Conservation (phyloP, 2,888 invertebrate genomes). For the Drosophila sordidapex region DNA sequence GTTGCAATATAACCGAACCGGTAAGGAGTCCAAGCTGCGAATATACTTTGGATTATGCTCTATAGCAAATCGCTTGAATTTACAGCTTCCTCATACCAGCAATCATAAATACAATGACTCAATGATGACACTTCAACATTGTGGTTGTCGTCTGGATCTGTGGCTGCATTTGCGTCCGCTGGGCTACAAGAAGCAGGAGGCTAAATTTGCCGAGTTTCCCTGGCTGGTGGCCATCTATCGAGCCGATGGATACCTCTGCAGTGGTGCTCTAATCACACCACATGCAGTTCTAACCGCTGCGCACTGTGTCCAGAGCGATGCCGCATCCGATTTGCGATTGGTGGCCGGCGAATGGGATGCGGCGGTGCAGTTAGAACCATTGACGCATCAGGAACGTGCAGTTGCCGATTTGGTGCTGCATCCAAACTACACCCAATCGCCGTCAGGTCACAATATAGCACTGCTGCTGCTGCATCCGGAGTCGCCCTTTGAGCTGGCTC, state of each 20-base stretch:
- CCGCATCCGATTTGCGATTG: constrained; percentile 25
- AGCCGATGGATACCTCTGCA: constrained; percentile 49
- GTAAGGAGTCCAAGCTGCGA: constrained; percentile 10
- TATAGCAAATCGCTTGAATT: background rate
- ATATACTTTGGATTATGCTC: background rate
- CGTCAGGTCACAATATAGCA: constrained; percentile 54
- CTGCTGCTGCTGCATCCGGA: constrained; percentile 41
- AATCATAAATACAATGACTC: constrained; percentile 5
- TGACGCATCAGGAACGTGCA: constrained; percentile 42
- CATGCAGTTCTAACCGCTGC: constrained; percentile 58
- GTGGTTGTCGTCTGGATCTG: constrained; percentile 55
- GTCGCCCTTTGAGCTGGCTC: constrained; percentile 36
- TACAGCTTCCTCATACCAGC: constrained; percentile 4
- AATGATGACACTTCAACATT: constrained; percentile 11
- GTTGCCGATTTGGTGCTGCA: constrained; percentile 54
- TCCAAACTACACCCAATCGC: constrained; percentile 55
- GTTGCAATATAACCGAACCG: constrained; percentile 49
- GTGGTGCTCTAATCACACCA: constrained; percentile 57
- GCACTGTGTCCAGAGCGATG: constrained; percentile 45
- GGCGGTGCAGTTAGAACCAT: constrained; percentile 54
- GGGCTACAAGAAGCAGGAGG: constrained; percentile 55
- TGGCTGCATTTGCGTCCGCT: constrained; percentile 60
- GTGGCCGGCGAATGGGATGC: constrained; percentile 70
- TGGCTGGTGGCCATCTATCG: constrained; percentile 61
- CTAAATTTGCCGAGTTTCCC: constrained; percentile 62